Conservation (phyloP, 2,797 vertebrate genomes). For the Gymnoscopelus microlampas region DNA sequence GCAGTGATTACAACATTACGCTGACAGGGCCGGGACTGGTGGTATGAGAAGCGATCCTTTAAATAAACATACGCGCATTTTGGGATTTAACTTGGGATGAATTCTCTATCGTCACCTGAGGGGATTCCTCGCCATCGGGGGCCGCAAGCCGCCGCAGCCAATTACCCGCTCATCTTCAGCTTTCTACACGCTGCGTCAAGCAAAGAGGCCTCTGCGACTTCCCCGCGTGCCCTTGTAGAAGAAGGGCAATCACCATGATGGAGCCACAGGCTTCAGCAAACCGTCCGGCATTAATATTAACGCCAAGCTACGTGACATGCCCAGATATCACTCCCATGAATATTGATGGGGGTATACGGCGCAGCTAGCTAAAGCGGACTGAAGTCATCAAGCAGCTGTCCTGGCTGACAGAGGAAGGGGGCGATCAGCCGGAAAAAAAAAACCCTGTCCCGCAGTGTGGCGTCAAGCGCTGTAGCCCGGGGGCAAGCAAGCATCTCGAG, state of each 20-base stretch:
- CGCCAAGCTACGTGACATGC: constrained; percentile 16
- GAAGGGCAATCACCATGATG: constrained; percentile 44
- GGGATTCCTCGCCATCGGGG: constrained; percentile 18
- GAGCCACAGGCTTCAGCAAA: constrained; percentile 22
- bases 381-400: constrained; percentile 59
- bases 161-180: constrained; percentile 38
- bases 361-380: constrained; percentile 38
- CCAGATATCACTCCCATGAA: constrained; percentile 53
- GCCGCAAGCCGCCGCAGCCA: constrained; percentile 20
- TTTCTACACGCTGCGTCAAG: constrained; percentile 14
- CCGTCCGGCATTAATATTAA: constrained; percentile 47
- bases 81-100: constrained; percentile 14
- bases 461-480: constrained; percentile 37
- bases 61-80: constrained; percentile 30
- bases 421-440: constrained; percentile 28
- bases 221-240: constrained; percentile 39
- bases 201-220: constrained; percentile 30
- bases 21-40: constrained; percentile 28
- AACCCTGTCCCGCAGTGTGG: constrained; percentile 24
- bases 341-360: constrained; percentile 44
- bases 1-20: constrained; percentile 17
- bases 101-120: constrained; percentile 38
- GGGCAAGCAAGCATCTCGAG: constrained; percentile 26
- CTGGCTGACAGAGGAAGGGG: constrained; percentile 18
- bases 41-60: constrained; percentile 18